A percentile compares a stretch with the other conserved stretches of the same genome.
phyloP scores from a whole-genome alignment of 2,888 invertebrate species.

The Catonia carolina region DNA sequence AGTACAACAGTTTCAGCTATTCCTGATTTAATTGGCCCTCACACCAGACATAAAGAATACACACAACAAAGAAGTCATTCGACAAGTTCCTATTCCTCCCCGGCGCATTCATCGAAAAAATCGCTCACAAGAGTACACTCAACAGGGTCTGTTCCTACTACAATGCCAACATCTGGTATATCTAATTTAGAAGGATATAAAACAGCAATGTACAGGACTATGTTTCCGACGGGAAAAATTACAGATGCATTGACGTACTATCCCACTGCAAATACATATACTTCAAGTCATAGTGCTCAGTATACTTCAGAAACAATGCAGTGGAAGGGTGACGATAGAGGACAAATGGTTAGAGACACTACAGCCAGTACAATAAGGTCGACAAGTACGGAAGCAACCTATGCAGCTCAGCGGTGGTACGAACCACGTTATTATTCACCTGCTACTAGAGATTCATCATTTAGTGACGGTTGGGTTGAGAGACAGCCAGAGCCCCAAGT shows the following conservation, averaged over 20 bases:
- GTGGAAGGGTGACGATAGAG: constrained; percentile 14
- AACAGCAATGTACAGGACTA: constrained; percentile 55
- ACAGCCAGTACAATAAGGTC: constrained; percentile 20
- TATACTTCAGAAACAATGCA: neutral
- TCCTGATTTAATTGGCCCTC: constrained; percentile 61
- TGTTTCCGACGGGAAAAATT: constrained; percentile 61
- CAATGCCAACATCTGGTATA: constrained; percentile 46
- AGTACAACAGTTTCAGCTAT: constrained; percentile 51
- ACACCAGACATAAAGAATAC: constrained; percentile 44
- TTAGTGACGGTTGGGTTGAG: constrained; percentile 17
- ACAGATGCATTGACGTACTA: constrained; percentile 78
- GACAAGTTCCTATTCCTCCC: constrained; percentile 34
- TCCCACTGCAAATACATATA: constrained; percentile 54
- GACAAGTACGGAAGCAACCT: neutral
- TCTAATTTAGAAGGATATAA: constrained; percentile 59
- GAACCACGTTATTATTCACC: constrained; percentile 17
- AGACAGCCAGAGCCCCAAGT: neutral
- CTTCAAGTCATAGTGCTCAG: constrained; percentile 2
- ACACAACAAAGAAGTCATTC: constrained; percentile 26
- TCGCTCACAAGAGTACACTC: constrained; percentile 49
- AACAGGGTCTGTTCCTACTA: constrained; percentile 45
- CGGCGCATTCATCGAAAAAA: constrained; percentile 36
- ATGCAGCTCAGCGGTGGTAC: constrained; percentile 14
- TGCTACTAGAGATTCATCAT: constrained; percentile 14
- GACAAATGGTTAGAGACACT: constrained; percentile 15